Evolutionary conservation across 2,113 vertebrate species (phyloP).

Genomic region (Phrynosoma platyrhinos): DNA sequence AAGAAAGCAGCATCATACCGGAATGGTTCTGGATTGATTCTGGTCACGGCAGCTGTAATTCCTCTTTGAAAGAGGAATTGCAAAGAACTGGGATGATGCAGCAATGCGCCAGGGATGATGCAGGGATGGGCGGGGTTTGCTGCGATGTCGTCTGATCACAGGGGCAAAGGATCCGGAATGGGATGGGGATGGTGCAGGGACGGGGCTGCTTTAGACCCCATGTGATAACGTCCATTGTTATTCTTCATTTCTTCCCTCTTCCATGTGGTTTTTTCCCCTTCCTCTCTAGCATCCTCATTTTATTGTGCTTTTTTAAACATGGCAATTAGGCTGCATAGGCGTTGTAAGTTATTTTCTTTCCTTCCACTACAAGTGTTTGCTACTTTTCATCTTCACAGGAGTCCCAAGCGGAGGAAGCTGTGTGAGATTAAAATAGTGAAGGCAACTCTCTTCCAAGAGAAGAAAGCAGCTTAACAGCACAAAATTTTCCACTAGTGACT

Average conservation of each 20-base stretch:
- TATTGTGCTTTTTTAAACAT: background rate
- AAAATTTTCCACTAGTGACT: conserved; percentile 34
- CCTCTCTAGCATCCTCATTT: background rate
- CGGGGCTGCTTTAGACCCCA: too few species aligned
- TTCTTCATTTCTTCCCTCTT: background rate
- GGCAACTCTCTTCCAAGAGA: conserved; percentile 37
- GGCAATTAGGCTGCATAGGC: background rate
- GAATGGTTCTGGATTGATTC: too few species aligned
- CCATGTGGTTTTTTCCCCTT: background rate
- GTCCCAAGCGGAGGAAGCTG: conserved; percentile 1
- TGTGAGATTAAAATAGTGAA: conserved; percentile 44
- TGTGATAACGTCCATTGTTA: conserved; percentile 5
- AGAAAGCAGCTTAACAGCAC: conserved; percentile 48
- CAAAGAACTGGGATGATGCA: too few species aligned
- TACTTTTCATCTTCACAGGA: conserved; percentile 30
- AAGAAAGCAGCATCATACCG: too few species aligned
- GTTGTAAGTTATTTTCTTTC: conserved; percentile 4
- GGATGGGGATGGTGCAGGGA: too few species aligned
- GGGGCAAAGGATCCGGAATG: too few species aligned
- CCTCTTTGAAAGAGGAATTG: too few species aligned
- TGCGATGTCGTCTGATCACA: too few species aligned
- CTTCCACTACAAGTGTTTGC: conserved; percentile 23
- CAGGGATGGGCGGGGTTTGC: too few species aligned
- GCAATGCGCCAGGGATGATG: too few species aligned
- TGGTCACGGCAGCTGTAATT: too few species aligned